phyloP scores from a whole-genome alignment of 2,888 invertebrate genomes.

The Eilema griseolum region DNA sequence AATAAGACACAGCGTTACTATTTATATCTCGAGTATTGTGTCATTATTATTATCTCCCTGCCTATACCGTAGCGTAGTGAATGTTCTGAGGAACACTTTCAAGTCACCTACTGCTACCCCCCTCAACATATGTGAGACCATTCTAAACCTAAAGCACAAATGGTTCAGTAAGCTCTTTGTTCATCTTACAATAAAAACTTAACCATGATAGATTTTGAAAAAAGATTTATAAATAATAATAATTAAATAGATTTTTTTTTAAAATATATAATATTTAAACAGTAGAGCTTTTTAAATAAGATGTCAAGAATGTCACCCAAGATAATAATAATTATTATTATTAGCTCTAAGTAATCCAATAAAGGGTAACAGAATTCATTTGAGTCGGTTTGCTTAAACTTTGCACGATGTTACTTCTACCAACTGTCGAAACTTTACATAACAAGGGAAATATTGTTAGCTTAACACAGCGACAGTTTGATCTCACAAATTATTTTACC shows the following conservation, averaged over 20 bases:
- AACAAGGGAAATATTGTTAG: conserved; percentile 73
- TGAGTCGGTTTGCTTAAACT: conserved; percentile 59
- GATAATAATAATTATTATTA: conserved; percentile 25
- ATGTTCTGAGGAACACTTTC: too few species aligned
- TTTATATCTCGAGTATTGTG: too few species aligned
- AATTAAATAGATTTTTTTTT: not conserved
- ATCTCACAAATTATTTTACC: conserved; percentile 31
- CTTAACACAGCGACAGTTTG: conserved; percentile 54
- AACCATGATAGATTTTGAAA: not conserved
- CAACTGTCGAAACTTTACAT: conserved; percentile 67
- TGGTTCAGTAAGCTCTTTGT: too few species aligned
- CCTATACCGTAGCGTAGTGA: too few species aligned
- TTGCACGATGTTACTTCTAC: conserved; percentile 58
- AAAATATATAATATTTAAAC: not conserved
- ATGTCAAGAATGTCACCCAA: not conserved
- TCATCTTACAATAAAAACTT: not conserved
- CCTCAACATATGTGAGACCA: too few species aligned
- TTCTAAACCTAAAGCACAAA: too few species aligned
- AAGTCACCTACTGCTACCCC: too few species aligned
- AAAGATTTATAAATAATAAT: too few species aligned
- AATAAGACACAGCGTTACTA: not conserved
- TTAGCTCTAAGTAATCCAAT: conserved; percentile 45
- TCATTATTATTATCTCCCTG: not conserved
- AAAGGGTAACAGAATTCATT: conserved; percentile 57
- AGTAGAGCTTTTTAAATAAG: not conserved